Evolutionary conservation across 2,888 invertebrate species (phyloP), one percentile per base, ranked within the genome.

Genomic region (Malthinus seriepunctatus): DNA sequence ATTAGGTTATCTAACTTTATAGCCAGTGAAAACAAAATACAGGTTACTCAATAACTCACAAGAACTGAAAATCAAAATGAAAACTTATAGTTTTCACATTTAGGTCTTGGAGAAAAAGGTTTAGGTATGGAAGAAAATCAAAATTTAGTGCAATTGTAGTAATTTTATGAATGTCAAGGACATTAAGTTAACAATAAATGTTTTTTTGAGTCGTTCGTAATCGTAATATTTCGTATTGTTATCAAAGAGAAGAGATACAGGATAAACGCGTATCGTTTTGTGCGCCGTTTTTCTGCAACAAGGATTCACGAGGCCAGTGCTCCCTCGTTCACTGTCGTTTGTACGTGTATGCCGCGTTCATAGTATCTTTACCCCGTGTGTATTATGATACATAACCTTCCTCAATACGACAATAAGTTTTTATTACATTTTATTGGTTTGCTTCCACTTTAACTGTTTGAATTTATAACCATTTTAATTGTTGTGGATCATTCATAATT

Each of bases 291-390:
- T 67, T 66, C 64, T 63, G 66, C 65, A 53, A 64, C 56, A 63
- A 63, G 56, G 61, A 66, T 63, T 59, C 61, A 60, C 52, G 63
- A 69, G 69, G 69, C 68, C 68, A 68, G 69, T 68, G 68, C 68
- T 69, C 68, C 61, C 67, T 66, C 63, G 62, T 53, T 61, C 65
- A 55, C 53, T 61, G 65, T 59, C 65, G 63, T 56, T 61, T 62
- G 68, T 67, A 69, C 68, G 68, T 69, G 69, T 65, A 68, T 58
- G 62, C 55, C 60, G 56, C 64, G 51, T 39, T 44, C 61, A 53
- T 49, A 51, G 60, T 61, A 56, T 51, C 50, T 60, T 56, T 60
- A 56, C 60, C 56, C 56, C 56, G 57, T 51, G 53, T 52, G 54
- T 49, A 15, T 14, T 42, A 42, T 42, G 39, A 42, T 42, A 42